Conservation (phyloP, 2,888 invertebrate genomes). For the Flabesymbios commensalis region DNA sequence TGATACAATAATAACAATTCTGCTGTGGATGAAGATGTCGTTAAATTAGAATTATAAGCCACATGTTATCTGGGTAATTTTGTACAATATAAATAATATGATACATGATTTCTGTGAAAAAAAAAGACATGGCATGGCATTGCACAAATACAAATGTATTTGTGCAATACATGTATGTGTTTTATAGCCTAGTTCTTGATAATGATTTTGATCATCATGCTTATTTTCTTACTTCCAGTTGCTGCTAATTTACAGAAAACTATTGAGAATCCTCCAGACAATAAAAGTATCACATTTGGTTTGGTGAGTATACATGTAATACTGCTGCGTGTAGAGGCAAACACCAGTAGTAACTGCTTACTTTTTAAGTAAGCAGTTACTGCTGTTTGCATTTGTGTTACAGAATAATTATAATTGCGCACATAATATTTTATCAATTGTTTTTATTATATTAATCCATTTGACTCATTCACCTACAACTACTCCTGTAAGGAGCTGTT, state of each 20-base stretch:
- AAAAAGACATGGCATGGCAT: background rate
- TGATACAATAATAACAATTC: too few relatives aligned
- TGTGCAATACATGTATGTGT: background rate
- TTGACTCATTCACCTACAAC: background rate
- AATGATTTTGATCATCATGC: too few relatives aligned
- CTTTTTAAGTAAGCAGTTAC: too few relatives aligned
- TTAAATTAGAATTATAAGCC: too few relatives aligned
- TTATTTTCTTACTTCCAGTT: conserved; percentile 65
- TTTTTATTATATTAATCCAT: background rate
- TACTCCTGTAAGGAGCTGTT: too few relatives aligned
- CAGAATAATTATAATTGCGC: background rate
- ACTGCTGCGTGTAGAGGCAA: too few relatives aligned
- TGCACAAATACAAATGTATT: background rate
- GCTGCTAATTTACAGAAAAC: conserved; percentile 89
- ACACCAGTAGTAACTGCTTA: too few relatives aligned
- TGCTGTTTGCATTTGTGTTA: too few relatives aligned
- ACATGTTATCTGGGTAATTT: too few relatives aligned
- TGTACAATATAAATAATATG: background rate
- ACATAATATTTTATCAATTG: background rate
- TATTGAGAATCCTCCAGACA: conserved; percentile 72
- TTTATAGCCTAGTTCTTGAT: too few relatives aligned
- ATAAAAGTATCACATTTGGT: conserved; percentile 76
- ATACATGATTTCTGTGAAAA: background rate
- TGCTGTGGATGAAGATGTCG: too few relatives aligned
- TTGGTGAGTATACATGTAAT: conserved; percentile 67